Evolutionary conservation across 2,113 vertebrate species (phyloP), one percentile per base, ranked within the genome.

Genomic region (Climacteris rufus): DNA sequence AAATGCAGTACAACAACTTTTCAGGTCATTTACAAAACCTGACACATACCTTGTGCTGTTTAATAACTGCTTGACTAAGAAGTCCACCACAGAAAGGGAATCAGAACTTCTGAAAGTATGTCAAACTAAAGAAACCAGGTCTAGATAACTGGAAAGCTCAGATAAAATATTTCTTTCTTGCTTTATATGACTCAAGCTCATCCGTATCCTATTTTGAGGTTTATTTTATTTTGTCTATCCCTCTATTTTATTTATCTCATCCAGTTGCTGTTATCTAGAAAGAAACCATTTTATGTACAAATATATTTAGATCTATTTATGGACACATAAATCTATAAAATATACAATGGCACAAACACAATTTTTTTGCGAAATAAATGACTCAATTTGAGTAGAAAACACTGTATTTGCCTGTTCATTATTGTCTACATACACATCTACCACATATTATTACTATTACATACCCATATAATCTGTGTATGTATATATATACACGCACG

Each of bases 401-500:
- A 44, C 14, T 74, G 35, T 39, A 87, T 75, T 86, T 94, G 37
- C 37, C 40, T 50, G 53, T 82, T 23, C 42, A 94, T 37, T 33
- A 79, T 7, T 63, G 39, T 59, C 78, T 54, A 72, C 39, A 69
- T 24, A 71, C 37, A 40, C 39, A 40, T 31, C 63, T 75, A 74
- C 64, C 52, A 52, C n/a, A 66, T 47, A 93, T 93, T 94, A 94
- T 95, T 87, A 61, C 61, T 87, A 61, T 69, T 92, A 83, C 76
- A 74, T 54, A 94, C 7, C 71, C 61, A 56, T 81, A 87, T 78
- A 87, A 91, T 95, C 94, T 68, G 24, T 54, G 63, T 54, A 79
- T 78, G 88, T 94, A 89, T 74, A 95, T 9, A 89, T 69, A 96
- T 13, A 83, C 28, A 78, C 0, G 19, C 85, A 91, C 53, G 79